Conservation (phyloP, 2,113 vertebrate species). For the Sula dactylatra region DNA sequence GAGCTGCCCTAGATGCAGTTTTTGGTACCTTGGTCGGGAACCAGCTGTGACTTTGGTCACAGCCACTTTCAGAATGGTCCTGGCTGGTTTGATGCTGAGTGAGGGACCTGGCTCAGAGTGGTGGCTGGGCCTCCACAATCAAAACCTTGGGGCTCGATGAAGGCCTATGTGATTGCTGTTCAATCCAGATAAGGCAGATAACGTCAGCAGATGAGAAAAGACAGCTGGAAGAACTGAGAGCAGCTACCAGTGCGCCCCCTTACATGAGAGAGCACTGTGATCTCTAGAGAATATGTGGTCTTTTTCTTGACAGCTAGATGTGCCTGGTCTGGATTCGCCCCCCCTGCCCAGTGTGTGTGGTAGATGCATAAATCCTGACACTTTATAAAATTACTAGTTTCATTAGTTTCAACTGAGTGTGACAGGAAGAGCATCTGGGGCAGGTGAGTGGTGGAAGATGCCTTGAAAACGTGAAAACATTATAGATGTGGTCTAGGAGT, state of each 20-base stretch:
- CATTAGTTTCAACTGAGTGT: background rate
- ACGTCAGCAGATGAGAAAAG: background rate
- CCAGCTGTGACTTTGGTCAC: background rate
- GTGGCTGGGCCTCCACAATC: background rate
- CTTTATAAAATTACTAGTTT: background rate
- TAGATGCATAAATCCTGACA: background rate
- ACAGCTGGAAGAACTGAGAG: background rate
- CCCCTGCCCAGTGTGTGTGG: no score
- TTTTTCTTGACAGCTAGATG: background rate
- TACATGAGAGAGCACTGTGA: background rate
- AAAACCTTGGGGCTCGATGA: background rate
- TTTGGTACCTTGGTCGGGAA: background rate
- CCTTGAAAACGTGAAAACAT: background rate
- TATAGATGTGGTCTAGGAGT: background rate
- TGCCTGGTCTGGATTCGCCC: background rate
- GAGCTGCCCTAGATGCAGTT: background rate
- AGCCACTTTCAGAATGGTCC: background rate
- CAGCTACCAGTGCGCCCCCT: background rate
- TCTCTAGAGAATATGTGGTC: background rate
- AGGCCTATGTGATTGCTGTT: accelerated
- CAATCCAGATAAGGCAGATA: background rate
- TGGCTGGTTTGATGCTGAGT: background rate
- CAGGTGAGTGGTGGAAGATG: background rate
- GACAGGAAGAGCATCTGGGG: background rate
- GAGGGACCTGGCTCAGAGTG: background rate